Evolutionary conservation across 2,888 invertebrate genomes (phyloP).

Genomic region (Drosophila flavopinicola): DNA sequence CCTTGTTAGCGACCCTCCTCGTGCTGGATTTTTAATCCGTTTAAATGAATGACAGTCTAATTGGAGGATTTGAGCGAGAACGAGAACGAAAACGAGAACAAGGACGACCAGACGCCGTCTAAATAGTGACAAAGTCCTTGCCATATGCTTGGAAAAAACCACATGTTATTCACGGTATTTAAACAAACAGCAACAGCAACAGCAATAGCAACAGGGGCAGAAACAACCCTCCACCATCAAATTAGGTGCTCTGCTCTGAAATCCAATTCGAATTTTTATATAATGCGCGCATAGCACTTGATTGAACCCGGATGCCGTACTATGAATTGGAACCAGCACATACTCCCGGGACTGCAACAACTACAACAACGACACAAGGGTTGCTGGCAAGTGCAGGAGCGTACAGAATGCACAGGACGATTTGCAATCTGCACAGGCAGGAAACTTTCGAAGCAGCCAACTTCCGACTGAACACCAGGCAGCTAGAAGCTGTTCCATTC

Average conservation of each 20-base stretch:
- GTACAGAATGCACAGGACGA: slow-evolving; percentile 13
- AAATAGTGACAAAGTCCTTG: slow-evolving; percentile 83
- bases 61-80: slow-evolving; percentile 81
- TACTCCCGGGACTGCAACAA: slow-evolving; percentile 67
- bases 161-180: slow-evolving; percentile 85
- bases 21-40: slow-evolving; percentile 80
- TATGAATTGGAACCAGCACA: slow-evolving; percentile 16
- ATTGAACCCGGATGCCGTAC: slow-evolving; percentile 56
- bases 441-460: slow-evolving; percentile 44
- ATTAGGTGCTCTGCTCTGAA: slow-evolving; percentile 70
- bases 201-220: slow-evolving; percentile 63
- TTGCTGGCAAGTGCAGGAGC: slow-evolving; percentile 50
- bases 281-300: slow-evolving; percentile 82
- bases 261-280: slow-evolving; percentile 83
- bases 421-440: slow-evolving; percentile 38
- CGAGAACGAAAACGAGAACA: slow-evolving; percentile 41
- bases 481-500: slow-evolving; percentile 68
- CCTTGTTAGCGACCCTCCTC: slow-evolving; percentile 59
- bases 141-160: slow-evolving; percentile 84
- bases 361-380: slow-evolving; percentile 49
- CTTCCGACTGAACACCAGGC: slow-evolving; percentile 36
- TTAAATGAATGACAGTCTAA: slow-evolving; percentile 84
- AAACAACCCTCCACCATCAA: slow-evolving; percentile 62
- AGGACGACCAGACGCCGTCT: slow-evolving; percentile 53
- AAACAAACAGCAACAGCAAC: slow-evolving; percentile 81